These are phyloP conservation scores for Anorthoa munda DNA, from an alignment of 2,888 invertebrate genomes.

Conservation along the genomic window DNA sequence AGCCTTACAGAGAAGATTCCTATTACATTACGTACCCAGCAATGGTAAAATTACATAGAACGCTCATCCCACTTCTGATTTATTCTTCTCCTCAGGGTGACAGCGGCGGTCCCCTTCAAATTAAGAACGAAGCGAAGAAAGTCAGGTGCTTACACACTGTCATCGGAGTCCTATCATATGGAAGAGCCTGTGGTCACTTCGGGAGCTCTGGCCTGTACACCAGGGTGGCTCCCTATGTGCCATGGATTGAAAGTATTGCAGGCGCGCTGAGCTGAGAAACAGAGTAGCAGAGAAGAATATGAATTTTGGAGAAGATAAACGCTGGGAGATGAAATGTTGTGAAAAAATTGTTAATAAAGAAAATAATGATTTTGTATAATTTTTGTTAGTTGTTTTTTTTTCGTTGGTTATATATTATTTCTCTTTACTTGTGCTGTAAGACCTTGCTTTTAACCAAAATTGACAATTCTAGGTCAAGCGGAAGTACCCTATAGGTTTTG, in stretches of 20 bases:
- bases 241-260: slow-evolving; percentile 80
- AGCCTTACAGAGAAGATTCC: no score
- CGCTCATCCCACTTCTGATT: no score
- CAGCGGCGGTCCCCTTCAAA: slow-evolving; percentile 41
- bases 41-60: no score
- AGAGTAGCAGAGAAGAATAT: neutral
- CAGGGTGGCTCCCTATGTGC: slow-evolving; percentile 85
- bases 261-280: neutral
- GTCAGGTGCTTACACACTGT: slow-evolving; percentile 27
- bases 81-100: slow-evolving; percentile 28
- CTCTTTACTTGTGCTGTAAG: no score
- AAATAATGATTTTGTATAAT: slow-evolving; percentile 7
- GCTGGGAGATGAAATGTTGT: neutral
- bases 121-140: neutral
- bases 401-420: no score
- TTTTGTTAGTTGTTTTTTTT: neutral
- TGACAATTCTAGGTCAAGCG: no score
- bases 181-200: slow-evolving; percentile 77
- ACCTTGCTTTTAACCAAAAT: no score
- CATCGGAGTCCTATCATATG: slow-evolving; percentile 38
- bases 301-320: neutral
- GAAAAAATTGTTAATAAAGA: neutral
- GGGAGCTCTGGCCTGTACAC: slow-evolving; percentile 91
- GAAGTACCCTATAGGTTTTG: no score
- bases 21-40: no score